Conservation (phyloP, 1,140 invertebrate species). For the Mya arenaria region DNA sequence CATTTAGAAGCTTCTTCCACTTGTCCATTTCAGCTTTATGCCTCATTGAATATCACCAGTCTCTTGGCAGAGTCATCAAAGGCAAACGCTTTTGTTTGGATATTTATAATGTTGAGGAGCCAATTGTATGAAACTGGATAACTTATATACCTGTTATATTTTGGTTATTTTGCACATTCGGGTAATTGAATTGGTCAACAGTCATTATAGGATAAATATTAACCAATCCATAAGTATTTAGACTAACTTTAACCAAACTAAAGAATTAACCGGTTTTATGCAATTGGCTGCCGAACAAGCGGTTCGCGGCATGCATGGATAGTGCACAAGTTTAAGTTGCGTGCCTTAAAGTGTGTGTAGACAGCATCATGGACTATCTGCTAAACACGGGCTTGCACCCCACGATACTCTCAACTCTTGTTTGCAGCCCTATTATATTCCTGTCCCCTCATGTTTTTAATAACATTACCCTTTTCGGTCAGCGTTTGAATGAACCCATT, state of each 20-base stretch:
- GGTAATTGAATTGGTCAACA: too few species aligned
- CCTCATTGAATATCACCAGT: conserved; percentile 17
- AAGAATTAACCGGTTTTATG: too few species aligned
- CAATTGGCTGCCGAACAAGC: conserved; percentile 24
- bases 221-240: too few species aligned
- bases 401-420: conserved; percentile 44
- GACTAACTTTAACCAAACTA: too few species aligned
- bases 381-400: conserved; percentile 45
- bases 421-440: conserved; percentile 61
- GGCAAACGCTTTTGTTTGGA: conserved; percentile 43
- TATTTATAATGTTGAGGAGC: too few species aligned
- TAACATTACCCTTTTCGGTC: not conserved
- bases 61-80: conserved; percentile 51
- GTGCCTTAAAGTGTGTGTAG: conserved; percentile 56
- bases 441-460: conserved; percentile 31
- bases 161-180: too few species aligned
- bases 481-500: not conserved
- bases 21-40: not conserved
- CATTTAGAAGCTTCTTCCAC: conserved; percentile 25
- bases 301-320: conserved; percentile 46
- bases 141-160: too few species aligned
- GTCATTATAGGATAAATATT: too few species aligned
- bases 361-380: conserved; percentile 30
- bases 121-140: too few species aligned
- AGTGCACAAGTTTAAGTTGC: conserved; percentile 51